Conservation (phyloP, 2,797 vertebrate genomes). For the Valencia hispanica region DNA sequence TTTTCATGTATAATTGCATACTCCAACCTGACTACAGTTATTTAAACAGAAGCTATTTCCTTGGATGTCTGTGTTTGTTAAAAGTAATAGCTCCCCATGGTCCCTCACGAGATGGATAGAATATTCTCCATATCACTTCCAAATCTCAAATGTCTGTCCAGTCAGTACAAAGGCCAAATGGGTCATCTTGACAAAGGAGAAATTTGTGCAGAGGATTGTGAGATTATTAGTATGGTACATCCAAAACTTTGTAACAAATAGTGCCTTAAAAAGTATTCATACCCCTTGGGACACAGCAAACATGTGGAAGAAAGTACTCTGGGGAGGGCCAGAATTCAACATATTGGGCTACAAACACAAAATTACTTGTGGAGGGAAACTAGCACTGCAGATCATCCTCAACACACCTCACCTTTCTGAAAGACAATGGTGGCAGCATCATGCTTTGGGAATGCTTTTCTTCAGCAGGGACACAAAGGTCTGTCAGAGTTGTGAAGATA, state of each 20-base stretch:
- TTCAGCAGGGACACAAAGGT: not conserved
- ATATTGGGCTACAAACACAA: not conserved
- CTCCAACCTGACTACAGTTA: not conserved
- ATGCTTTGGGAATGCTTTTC: no score
- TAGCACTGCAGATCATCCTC: not conserved
- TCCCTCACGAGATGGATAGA: conserved; percentile 40
- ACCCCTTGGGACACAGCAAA: not conserved
- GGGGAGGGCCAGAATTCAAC: not conserved
- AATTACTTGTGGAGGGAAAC: not conserved
- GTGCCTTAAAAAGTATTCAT: not conserved
- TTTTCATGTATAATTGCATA: not conserved
- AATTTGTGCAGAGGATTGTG: conserved; percentile 16
- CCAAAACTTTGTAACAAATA: not conserved
- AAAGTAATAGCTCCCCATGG: conserved; percentile 17
- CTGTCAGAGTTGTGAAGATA: not conserved
- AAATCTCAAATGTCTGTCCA: conserved; percentile 54
- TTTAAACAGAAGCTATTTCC: not conserved
- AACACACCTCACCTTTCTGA: no score
- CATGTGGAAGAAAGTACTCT: not conserved
- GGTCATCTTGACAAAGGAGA: conserved; percentile 45
- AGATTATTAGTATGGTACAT: conserved; percentile 2
- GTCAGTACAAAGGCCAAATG: conserved; percentile 57
- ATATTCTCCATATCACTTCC: conserved; percentile 53
- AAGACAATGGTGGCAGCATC: no score
- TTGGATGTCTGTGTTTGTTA: conserved; percentile 17